phyloP scores from a whole-genome alignment of 2,113 vertebrate species.

The Bubo blakistoni region DNA sequence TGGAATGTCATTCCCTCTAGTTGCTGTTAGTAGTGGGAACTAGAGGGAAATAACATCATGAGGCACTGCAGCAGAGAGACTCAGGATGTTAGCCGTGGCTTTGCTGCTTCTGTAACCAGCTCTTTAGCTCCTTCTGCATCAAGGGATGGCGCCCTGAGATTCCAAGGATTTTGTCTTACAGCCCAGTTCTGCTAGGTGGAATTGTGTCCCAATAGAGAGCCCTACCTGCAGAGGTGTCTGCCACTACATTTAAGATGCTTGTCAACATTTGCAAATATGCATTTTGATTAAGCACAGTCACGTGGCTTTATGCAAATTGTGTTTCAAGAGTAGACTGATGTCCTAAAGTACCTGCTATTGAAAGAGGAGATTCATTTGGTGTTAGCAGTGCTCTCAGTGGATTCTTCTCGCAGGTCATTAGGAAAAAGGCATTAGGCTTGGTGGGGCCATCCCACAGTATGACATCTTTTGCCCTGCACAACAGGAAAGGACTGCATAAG shows the following conservation, averaged over 20 bases:
- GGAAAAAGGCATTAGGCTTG: not conserved
- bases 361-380: not conserved
- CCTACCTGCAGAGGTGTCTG: not conserved
- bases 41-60: not conserved
- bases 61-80: not conserved
- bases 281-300: not conserved
- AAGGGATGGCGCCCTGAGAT: fast-evolving
- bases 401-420: not conserved
- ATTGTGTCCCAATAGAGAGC: not conserved
- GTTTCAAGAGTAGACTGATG: not conserved
- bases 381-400: not conserved
- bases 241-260: not conserved
- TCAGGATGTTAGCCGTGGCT: not conserved
- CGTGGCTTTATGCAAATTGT: not conserved
- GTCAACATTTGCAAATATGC: not conserved
- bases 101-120: not conserved
- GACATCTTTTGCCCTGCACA: not conserved
- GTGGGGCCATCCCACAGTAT: not conserved
- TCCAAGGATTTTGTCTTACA: not conserved
- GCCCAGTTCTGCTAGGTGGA: not conserved
- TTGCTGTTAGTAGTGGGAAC: not conserved
- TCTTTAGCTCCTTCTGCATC: not conserved
- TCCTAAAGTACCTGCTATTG: not conserved
- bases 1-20: not conserved
- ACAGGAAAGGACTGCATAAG: not conserved